Conservation (phyloP, 2,113 vertebrate genomes). For the Micronycteris hirsuta region DNA sequence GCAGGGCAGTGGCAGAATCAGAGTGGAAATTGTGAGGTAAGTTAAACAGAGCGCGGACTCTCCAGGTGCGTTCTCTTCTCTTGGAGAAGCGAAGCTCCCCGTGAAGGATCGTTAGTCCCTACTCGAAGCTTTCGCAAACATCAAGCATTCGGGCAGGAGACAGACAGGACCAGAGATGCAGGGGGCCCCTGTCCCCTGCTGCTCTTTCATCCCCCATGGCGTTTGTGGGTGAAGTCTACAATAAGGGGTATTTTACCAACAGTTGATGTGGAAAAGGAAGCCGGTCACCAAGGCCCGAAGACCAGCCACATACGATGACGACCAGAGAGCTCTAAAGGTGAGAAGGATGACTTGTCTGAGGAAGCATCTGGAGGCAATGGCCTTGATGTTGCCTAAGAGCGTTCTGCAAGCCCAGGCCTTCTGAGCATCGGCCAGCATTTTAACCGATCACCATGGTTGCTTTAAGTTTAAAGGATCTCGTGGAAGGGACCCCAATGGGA, state of each 20-base stretch:
- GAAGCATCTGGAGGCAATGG: background rate
- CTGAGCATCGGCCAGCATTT: fast-evolving
- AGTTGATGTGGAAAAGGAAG: background rate
- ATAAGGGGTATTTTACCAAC: background rate
- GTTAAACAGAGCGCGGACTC: background rate
- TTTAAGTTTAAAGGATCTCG: background rate
- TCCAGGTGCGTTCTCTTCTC: background rate
- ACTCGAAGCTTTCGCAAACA: fast-evolving
- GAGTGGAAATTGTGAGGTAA: background rate
- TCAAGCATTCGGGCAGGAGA: no score
- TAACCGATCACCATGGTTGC: fast-evolving
- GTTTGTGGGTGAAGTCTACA: background rate
- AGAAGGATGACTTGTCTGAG: background rate
- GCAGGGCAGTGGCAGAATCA: background rate
- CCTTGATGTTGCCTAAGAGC: background rate
- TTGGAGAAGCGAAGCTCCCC: background rate
- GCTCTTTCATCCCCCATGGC: fast-evolving
- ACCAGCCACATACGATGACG: fast-evolving
- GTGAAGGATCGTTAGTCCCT: background rate
- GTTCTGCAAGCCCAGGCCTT: fast-evolving
- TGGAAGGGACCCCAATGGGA: background rate
- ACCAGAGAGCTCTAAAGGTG: fast-evolving
- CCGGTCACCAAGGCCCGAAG: background rate
- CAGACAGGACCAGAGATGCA: fast-evolving
- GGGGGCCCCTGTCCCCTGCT: fast-evolving